Base-by-base conservation (phyloP, 2,888 invertebrate genomes). In the Drosophila emarginata region DNA sequence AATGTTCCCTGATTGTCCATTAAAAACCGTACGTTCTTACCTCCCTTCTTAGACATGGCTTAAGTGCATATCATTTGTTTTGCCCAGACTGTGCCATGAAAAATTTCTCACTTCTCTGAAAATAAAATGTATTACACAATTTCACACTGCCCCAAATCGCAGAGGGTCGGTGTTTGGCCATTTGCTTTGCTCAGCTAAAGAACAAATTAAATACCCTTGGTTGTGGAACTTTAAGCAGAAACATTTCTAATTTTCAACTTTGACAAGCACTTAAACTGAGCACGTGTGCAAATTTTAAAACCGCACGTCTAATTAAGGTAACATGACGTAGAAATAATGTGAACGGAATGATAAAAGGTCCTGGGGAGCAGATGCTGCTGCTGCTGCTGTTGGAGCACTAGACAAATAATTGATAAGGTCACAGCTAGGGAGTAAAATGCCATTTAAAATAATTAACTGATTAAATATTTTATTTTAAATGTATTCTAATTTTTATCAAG, bases 91-190 rank as follows among this genome's bases (percentile, higher is more conserved):
- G 18, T 18, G 28, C 9, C 14, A 28, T 28, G 52, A n/a, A 28
- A 3, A 14, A 54, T 36, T 12, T 28, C 53, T 45, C 12, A 15
- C 53, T 67, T 59, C 51, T 52, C n/a, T 18, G 54, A 53, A 70
- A 70, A 70, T 59, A 69, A 62, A 61, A 54, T 61, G 45, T 53
- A 58, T 52, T 59, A 53, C 67, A 58, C 51, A 18, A 50, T 32
- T 40, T 54, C 11, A 15, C 50, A 21, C 2, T 12, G n/a, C 57
- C 15, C 23, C 23, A 37, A 18, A 54, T 67, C 26, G 32, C 18
- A n/a, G 36, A 4, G 14, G 53, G 11, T 15, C 15, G 53, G 11
- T 15, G 11, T 9, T 28, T 32, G 28, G 26, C 14, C 4, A 15
- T 15, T 32, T 12, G 4, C 32, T 21, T 12, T 50, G 21, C 50